Evolutionary conservation across 2,888 invertebrate genomes (phyloP).

Genomic region (Druceiella hillmani): DNA sequence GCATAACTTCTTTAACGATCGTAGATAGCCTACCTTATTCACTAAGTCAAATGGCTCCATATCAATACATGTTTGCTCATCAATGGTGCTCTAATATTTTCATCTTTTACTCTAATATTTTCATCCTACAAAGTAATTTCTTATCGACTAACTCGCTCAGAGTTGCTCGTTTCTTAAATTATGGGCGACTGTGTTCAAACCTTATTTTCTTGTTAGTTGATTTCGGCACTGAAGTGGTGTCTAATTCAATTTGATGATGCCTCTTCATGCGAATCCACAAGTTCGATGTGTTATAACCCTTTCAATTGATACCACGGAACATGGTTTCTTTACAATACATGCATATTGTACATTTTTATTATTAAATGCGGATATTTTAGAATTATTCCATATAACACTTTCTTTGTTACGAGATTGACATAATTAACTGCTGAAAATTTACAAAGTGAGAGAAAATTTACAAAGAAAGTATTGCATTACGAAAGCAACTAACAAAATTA

Average conservation of each 20-base stretch:
- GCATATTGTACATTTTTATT: not conserved
- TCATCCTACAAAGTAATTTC: not conserved
- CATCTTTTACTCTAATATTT: too few relatives aligned
- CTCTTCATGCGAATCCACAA: conserved; percentile 1
- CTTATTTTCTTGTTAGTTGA: not conserved
- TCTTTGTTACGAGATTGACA: not conserved
- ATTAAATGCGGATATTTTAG: not conserved
- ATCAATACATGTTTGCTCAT: not conserved
- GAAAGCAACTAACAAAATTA: too few relatives aligned
- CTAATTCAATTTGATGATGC: not conserved
- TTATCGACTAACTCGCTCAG: not conserved
- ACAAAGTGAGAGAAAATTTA: too few relatives aligned
- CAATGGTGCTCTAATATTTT: too few relatives aligned
- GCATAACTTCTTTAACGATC: too few relatives aligned
- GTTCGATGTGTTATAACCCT: not conserved
- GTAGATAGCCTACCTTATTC: too few relatives aligned
- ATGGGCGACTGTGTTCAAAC: not conserved
- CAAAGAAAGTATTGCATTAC: too few relatives aligned
- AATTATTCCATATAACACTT: not conserved
- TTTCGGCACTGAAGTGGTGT: not conserved
- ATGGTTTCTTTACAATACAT: not conserved
- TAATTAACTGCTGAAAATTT: too few relatives aligned
- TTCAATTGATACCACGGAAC: not conserved
- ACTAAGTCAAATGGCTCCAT: conserved; percentile 1
- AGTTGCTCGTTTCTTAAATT: not conserved